A percentile compares a stretch with the other conserved stretches of the same genome.
phyloP scores from a whole-genome alignment of 2,113 vertebrate species.

The Microtus oregoni region DNA sequence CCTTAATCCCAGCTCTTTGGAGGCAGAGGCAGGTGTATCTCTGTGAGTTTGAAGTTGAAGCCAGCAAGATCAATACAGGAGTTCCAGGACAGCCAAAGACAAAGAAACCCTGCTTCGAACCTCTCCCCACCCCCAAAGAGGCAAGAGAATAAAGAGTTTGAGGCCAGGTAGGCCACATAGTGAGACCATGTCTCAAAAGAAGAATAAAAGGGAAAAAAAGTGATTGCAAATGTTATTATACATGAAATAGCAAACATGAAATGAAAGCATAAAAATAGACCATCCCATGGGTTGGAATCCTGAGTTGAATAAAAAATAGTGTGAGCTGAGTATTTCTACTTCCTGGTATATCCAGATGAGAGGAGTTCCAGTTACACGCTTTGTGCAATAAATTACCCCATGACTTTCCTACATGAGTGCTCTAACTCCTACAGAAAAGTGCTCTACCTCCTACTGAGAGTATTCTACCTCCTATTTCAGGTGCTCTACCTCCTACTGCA shows the following conservation, averaged over 20 bases:
- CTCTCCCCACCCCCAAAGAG: neutral
- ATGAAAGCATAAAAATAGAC: constrained; percentile 8
- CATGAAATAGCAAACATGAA: constrained; percentile 28
- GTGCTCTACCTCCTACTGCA: no score
- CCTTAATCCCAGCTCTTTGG: neutral
- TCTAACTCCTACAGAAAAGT: no score
- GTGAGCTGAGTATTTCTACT: neutral
- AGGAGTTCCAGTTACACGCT: accelerated
- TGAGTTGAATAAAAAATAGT: neutral
- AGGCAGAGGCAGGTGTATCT: neutral
- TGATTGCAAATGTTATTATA: neutral
- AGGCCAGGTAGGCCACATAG: neutral
- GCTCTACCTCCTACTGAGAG: no score
- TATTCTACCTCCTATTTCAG: no score
- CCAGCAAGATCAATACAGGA: neutral
- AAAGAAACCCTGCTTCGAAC: neutral
- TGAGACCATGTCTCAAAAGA: neutral
- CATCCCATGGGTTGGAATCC: neutral
- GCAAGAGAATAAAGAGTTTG: neutral
- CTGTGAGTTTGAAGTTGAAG: neutral
- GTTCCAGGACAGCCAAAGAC: neutral
- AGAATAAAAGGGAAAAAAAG: neutral
- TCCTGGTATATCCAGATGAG: neutral
- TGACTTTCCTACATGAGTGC: neutral
- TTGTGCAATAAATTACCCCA: neutral